Base-by-base conservation (phyloP, 2,113 vertebrate species). In the Panurus biarmicus region DNA sequence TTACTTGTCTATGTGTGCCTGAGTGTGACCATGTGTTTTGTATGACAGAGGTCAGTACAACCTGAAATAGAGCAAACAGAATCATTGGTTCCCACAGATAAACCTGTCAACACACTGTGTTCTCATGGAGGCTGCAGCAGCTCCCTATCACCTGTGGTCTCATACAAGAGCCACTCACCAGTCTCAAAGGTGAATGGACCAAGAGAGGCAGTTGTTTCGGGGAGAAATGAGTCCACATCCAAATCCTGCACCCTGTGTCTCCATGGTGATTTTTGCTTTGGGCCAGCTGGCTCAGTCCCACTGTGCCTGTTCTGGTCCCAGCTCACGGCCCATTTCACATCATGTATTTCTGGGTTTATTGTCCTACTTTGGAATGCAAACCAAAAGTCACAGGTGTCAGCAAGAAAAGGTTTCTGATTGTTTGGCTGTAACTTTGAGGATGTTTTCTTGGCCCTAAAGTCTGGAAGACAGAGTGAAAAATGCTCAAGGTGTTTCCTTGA, bases 121-220 rank as follows among this genome's bases (percentile, higher is more conserved):
- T 71, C 75, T 70, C 35, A 5, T 19, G 42, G 71, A 53, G 73
- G 14, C 38, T 47, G 26, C n/a, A 25, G 74, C 45, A 75, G 58
- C 45, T 73, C n/a, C 5, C n/a, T 45, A 13, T 47, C 57, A 7
- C 10, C 11, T 0, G 9, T 20, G 25, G 80, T 54, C 71, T 61
- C 6, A 8, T 5, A 4, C 0, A 0, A 73, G 36, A 89, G 56
- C 62, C 48, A 5, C 45, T 76, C 4, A 0, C 8, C 4, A 18
- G 3, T 35, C 23, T 53, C 4, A 6, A n/a, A 42, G 42, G 19
- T 74, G n/a, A 75, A 44, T 12, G 38, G 33, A 29, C 66, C 3
- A 1, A 65, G 58, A 84, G 22, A 86, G 11, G 21, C 23, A 66
- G 38, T 12, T 33, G 22, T 76, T 89, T 28, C 4, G 4, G 24